These are phyloP conservation scores for Harpalus rubripes DNA, from an alignment of 2,888 invertebrate genomes.

Conservation along the genomic window DNA sequence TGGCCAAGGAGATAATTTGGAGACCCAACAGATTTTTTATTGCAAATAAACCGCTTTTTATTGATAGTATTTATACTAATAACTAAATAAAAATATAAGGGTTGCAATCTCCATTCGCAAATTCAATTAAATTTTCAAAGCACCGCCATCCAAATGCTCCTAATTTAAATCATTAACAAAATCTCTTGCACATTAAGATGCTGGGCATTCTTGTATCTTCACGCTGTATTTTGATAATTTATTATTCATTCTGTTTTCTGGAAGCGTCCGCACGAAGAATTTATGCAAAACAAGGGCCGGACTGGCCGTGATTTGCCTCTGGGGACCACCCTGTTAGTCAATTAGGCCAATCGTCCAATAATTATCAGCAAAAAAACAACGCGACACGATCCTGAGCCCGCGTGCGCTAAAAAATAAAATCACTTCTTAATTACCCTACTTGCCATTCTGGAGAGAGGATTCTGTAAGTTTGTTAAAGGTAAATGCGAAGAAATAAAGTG, in stretches of 20 bases:
- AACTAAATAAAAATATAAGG: too few species aligned
- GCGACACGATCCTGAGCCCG: slow-evolving; percentile 69
- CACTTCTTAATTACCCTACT: slow-evolving; percentile 50
- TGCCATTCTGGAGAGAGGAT: slow-evolving; percentile 4
- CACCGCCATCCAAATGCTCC: too few species aligned
- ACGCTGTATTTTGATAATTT: slow-evolving; percentile 46
- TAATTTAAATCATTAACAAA: too few species aligned
- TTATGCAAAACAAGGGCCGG: slow-evolving; percentile 57
- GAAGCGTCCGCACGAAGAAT: slow-evolving; percentile 48
- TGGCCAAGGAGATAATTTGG: too few species aligned
- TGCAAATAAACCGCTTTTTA: too few species aligned
- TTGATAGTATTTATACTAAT: too few species aligned
- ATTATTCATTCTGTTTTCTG: slow-evolving; percentile 61
- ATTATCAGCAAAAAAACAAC: slow-evolving; percentile 76
- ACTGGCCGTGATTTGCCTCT: slow-evolving; percentile 21
- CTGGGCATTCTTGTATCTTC: slow-evolving; percentile 20
- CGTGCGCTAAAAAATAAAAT: slow-evolving; percentile 57
- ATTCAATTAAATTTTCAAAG: too few species aligned
- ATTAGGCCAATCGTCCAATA: slow-evolving; percentile 75
- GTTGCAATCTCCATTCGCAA: too few species aligned
- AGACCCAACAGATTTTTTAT: too few species aligned
- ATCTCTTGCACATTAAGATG: neutral
- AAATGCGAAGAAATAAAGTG: neutral
- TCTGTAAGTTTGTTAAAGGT: neutral
- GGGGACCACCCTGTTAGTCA: slow-evolving; percentile 75